Conservation (phyloP, 2,113 vertebrate species). For the Empidonax alnorum region DNA sequence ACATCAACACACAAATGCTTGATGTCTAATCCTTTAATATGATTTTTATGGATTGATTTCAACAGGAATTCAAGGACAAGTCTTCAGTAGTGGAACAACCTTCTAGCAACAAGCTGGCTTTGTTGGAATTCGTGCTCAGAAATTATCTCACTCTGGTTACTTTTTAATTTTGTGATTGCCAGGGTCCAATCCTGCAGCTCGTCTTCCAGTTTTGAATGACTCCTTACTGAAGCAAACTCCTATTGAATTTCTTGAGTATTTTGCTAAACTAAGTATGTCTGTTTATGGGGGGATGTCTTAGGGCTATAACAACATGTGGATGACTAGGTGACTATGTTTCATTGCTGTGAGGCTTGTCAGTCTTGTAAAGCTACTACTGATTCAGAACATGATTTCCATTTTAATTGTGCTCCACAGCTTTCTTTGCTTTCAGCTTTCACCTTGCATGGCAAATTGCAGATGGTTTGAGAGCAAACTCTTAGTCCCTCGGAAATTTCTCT, state of each 20-base stretch:
- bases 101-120: constrained; percentile 4
- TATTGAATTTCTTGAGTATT: neutral
- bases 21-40: constrained; percentile 70
- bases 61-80: constrained; percentile 27
- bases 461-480: neutral
- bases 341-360: neutral
- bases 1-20: constrained; percentile 56
- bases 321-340: neutral
- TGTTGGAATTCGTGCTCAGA: neutral
- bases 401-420: neutral
- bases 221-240: neutral
- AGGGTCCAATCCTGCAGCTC: neutral
- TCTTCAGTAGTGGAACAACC: constrained; percentile 14
- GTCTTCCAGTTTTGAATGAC: neutral
- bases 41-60: constrained; percentile 71
- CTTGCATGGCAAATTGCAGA: neutral
- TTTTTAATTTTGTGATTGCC: neutral
- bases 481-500: neutral
- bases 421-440: neutral
- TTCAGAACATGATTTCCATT: neutral
- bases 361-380: neutral
- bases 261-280: neutral
- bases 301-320: fast-evolving
- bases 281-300: neutral
- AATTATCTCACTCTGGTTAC: neutral